Percentiles rank a stretch among this genome's conserved stretches.
phyloP scores from a whole-genome alignment of 2,113 vertebrate species.

The Petrocephalus zakoni region DNA sequence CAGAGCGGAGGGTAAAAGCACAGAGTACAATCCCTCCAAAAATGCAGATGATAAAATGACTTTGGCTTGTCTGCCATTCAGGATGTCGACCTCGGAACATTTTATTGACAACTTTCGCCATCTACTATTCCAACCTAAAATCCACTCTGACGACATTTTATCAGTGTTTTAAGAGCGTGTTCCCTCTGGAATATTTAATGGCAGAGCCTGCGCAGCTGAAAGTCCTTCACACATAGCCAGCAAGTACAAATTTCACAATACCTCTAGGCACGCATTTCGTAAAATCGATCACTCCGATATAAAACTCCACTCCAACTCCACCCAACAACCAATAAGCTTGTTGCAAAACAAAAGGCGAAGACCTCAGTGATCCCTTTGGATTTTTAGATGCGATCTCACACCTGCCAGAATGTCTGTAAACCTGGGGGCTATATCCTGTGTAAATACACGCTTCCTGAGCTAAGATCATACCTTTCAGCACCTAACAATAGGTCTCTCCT shows the following conservation, averaged over 20 bases:
- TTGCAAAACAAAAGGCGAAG: not conserved
- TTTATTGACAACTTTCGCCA: not conserved
- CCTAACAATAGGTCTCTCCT: conserved; percentile 45
- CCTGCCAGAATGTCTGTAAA: conserved; percentile 25
- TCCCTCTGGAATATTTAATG: not conserved
- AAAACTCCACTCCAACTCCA: not conserved
- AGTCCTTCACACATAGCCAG: not conserved
- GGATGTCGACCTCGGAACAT: not conserved
- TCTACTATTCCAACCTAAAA: not conserved
- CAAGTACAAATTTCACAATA: not conserved
- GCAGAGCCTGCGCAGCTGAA: not conserved
- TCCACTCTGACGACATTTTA: not conserved
- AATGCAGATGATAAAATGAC: not conserved
- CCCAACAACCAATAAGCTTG: not conserved
- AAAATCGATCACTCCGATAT: not conserved
- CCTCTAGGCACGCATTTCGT: not conserved
- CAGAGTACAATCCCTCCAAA: not conserved
- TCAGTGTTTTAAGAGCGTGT: not conserved
- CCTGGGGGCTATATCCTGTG: conserved; percentile 14
- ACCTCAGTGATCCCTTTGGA: not conserved
- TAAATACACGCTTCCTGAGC: conserved; percentile 53
- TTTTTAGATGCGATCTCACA: conserved; percentile 25
- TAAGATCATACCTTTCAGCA: conserved; percentile 51
- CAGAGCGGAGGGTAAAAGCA: not conserved
- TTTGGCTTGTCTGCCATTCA: not conserved